Conservation (phyloP, 2,888 invertebrate species). For the Epirrhoe alternata region DNA sequence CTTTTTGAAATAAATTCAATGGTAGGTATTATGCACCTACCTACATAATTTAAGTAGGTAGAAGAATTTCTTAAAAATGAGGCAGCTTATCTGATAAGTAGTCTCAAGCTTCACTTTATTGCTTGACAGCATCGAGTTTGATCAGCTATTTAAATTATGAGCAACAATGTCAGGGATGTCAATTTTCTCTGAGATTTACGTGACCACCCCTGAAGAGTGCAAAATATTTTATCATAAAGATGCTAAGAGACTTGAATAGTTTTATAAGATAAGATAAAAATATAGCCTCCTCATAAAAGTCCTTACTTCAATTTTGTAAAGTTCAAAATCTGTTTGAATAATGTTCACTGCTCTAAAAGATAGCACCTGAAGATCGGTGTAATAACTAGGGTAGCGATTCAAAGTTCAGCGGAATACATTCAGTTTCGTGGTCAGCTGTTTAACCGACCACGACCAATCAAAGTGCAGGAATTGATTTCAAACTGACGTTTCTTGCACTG, state of each 20-base stretch:
- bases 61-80: background rate
- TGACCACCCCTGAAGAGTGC: conserved; percentile 51
- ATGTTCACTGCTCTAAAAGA: too few relatives aligned
- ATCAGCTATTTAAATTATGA: conserved; percentile 79
- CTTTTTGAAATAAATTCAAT: background rate
- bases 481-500: too few relatives aligned
- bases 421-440: too few relatives aligned
- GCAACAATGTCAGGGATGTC: conserved; percentile 71
- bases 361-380: too few relatives aligned
- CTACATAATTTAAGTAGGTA: background rate
- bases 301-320: too few relatives aligned
- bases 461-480: too few relatives aligned
- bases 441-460: too few relatives aligned
- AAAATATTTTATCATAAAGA: conserved; percentile 50
- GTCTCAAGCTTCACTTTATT: conserved; percentile 58
- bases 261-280: conserved; percentile 2
- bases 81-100: conserved; percentile 47
- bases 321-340: too few relatives aligned
- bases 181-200: conserved; percentile 69
- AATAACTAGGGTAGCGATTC: too few relatives aligned
- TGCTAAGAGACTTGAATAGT: conserved; percentile 31
- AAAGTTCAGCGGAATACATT: too few relatives aligned
- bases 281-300: background rate
- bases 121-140: conserved; percentile 70
- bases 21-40: too few relatives aligned